phyloP scores from a whole-genome alignment of 2,797 vertebrate species.

The Lepidocolaptes lacrymiger region DNA sequence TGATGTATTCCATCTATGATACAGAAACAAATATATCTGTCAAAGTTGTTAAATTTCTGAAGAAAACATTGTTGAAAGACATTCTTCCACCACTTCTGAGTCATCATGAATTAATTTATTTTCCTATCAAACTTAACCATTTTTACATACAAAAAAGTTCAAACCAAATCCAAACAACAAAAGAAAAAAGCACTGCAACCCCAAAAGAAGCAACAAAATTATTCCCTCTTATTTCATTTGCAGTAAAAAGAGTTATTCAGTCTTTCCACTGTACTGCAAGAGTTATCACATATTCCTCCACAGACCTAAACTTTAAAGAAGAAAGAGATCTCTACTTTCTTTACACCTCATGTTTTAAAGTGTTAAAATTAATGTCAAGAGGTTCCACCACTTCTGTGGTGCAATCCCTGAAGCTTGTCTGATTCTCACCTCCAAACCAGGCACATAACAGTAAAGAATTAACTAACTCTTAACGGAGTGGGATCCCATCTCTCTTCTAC shows the following conservation, averaged over 20 bases:
- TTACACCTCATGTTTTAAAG: not conserved
- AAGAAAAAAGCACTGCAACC: rapidly evolving
- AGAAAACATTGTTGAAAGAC: not conserved
- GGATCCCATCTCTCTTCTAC: not conserved
- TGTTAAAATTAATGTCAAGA: not conserved
- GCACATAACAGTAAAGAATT: not conserved
- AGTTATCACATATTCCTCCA: not conserved
- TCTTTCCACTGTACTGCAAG: not conserved
- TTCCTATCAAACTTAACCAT: not conserved
- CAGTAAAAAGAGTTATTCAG: not conserved
- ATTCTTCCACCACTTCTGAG: not conserved
- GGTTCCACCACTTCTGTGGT: not conserved
- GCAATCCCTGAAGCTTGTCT: not conserved
- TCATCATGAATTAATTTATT: not conserved
- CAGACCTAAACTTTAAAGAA: not conserved
- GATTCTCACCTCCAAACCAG: not conserved
- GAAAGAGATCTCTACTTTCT: not conserved
- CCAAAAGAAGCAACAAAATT: not conserved
- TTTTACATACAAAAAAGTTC: not conserved
- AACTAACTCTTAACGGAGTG: not conserved
- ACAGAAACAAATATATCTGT: not conserved
- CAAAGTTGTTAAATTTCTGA: not conserved
- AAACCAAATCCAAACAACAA: not conserved
- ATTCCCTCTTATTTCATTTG: not conserved
- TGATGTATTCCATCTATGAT: not conserved